Percentiles rank a stretch among this genome's conserved stretches.
phyloP scores from a whole-genome alignment of 2,888 invertebrate species.

The Chrysolina oricalcia region DNA sequence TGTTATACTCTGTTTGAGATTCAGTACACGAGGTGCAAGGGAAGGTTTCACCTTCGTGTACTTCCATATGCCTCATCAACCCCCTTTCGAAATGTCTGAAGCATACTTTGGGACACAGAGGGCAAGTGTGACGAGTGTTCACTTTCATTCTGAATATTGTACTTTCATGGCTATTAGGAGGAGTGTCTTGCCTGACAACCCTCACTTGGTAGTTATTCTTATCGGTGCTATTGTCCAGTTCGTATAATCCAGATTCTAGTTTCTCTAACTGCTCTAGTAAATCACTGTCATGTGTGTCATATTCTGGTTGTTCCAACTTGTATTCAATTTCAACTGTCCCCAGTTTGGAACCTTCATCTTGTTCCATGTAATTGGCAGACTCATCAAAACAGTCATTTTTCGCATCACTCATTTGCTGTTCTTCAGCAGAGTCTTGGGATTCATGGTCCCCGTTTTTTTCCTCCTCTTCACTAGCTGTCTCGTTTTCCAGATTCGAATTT shows the following conservation, averaged over 20 bases:
- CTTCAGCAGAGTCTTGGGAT: neutral
- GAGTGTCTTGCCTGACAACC: neutral
- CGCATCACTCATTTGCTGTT: neutral
- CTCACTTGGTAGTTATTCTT: slow-evolving; percentile 5
- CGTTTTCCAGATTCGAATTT: no score
- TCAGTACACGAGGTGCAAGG: slow-evolving; percentile 46
- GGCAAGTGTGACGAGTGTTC: slow-evolving; percentile 43
- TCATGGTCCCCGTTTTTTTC: no score
- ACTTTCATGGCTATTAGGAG: neutral
- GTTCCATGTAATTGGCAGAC: neutral
- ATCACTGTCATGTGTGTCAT: neutral
- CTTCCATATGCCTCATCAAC: slow-evolving; percentile 38
- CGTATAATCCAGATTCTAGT: slow-evolving; percentile 7
- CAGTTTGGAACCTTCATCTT: neutral
- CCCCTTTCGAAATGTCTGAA: slow-evolving; percentile 39
- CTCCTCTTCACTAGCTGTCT: no score
- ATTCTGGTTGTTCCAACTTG: neutral
- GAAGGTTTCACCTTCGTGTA: slow-evolving; percentile 38
- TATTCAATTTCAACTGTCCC: neutral
- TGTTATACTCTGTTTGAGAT: slow-evolving; percentile 23
- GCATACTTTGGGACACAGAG: slow-evolving; percentile 41
- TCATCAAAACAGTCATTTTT: neutral
- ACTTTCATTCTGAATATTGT: slow-evolving; percentile 35
- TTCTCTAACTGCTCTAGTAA: neutral
- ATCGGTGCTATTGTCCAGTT: neutral